Evolutionary conservation across 2,113 vertebrate species (phyloP).

Genomic region (Ploceus nigricollis): DNA sequence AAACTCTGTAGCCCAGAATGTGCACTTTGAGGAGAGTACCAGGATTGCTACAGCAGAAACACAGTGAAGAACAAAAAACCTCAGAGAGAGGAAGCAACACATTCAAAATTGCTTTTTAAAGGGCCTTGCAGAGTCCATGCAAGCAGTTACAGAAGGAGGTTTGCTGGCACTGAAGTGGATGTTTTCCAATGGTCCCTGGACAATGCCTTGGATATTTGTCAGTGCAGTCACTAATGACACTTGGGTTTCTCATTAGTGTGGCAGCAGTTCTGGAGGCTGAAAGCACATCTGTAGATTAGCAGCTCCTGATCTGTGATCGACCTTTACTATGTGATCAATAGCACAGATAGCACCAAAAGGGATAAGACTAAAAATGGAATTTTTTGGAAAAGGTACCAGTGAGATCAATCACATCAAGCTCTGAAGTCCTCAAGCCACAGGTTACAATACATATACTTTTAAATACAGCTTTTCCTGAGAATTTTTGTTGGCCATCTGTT

Average conservation of each 20-base stretch:
- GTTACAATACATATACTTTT: not conserved
- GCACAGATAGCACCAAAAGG: not conserved
- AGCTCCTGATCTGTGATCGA: not conserved
- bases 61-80: not conserved
- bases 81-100: not conserved
- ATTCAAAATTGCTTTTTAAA: not conserved
- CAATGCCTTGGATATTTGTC: not conserved
- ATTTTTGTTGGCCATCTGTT: not conserved
- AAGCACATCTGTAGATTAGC: not conserved
- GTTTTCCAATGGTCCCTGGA: not conserved
- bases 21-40: not conserved
- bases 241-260: not conserved
- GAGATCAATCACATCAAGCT: not conserved
- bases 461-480: not conserved
- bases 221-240: not conserved
- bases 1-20: not conserved
- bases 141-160: not conserved
- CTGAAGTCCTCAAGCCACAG: not conserved
- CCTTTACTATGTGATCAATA: not conserved
- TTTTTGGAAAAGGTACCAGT: not conserved
- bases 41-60: not conserved
- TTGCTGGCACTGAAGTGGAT: rapidly evolving
- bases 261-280: not conserved
- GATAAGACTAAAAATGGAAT: not conserved
- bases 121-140: not conserved